Base-by-base conservation (phyloP, 1,140 invertebrate species). In the Acromyrmex charruanus region DNA sequence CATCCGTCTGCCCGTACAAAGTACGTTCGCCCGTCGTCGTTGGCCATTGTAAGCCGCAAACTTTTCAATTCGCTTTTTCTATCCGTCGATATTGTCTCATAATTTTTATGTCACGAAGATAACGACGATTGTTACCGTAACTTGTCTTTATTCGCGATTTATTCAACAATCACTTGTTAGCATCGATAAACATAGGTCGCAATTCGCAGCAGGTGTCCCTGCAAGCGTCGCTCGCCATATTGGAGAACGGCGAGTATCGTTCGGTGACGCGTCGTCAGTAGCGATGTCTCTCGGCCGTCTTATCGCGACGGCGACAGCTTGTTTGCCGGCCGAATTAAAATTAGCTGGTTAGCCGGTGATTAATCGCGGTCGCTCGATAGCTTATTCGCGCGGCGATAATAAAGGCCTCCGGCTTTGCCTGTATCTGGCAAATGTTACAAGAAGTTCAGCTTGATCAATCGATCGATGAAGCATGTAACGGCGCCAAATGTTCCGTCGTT, bases 321-420 rank as follows among this genome's bases (percentile, higher is more conserved):
- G 84, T 92, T 91, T 92, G 87, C 86, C 77, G 72, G n/a, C 6
- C 88, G 84, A 91, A 91, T 91, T 92, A 92, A 92, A 93, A 92
- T 92, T 91, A 91, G 90, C 88, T 90, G 88, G 85, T 87, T 69
- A 71, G 66, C 31, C 77, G 71, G 18, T 25, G 53, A 74, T 81
- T 93, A 92, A 92, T 91, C 89, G 90, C 25, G 75, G 58, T 28
- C 59, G 69, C 49, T 31, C 82, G 86, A 92, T 90, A 86, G 68
- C 84, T 84, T 53, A 39, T 79, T 65, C 55, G 75, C 84, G 66
- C 53, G 75, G 79, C 58, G 79, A 91, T 91, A 89, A 90, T 88
- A 39, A 39, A 39, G 35, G 35, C 21, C 31, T 79, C 18, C 25
- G 69, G 75, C 18, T 59, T 61, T 28, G 18, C 55, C 69, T 51